Conservation (phyloP, 2,888 invertebrate species). For the Nineta flava region DNA sequence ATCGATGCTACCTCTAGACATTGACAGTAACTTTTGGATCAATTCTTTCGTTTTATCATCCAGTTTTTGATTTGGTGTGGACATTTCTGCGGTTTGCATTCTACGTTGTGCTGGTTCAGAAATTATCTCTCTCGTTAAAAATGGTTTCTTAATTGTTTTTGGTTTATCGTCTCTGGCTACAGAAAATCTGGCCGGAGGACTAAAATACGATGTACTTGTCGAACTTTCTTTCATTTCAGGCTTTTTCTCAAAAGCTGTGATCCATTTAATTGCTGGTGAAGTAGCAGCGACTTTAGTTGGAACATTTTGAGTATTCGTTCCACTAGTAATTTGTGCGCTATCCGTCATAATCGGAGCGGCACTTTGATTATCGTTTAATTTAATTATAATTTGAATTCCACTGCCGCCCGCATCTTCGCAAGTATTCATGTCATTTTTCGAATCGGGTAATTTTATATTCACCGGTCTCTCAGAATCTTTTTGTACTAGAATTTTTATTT, state of each 20-base stretch:
- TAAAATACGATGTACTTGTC: constrained; percentile 24
- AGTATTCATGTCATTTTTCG: too few species aligned
- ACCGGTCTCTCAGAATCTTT: too few species aligned
- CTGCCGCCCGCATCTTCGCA: too few species aligned
- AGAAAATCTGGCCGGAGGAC: constrained; percentile 21
- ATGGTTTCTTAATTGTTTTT: background rate
- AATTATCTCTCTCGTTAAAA: too few species aligned
- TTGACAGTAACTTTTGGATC: constrained; percentile 32
- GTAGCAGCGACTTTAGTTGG: too few species aligned
- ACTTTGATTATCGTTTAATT: constrained; percentile 3
- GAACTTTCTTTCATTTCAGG: constrained; percentile 14
- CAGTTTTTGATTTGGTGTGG: constrained; percentile 10
- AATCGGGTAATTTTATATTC: too few species aligned
- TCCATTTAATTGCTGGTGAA: background rate
- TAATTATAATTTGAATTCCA: background rate
- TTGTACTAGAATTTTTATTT: too few species aligned
- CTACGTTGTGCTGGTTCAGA: too few species aligned
- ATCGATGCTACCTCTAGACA: constrained; percentile 33
- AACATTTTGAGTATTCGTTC: too few species aligned
- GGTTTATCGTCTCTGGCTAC: background rate
- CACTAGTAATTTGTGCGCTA: too few species aligned
- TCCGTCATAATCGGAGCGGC: too few species aligned
- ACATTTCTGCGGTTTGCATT: background rate
- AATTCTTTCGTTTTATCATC: constrained; percentile 28
- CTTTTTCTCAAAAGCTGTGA: constrained; percentile 8